phyloP scores from a whole-genome alignment of 1,140 invertebrate genomes.

The Laupala kohalensis region DNA sequence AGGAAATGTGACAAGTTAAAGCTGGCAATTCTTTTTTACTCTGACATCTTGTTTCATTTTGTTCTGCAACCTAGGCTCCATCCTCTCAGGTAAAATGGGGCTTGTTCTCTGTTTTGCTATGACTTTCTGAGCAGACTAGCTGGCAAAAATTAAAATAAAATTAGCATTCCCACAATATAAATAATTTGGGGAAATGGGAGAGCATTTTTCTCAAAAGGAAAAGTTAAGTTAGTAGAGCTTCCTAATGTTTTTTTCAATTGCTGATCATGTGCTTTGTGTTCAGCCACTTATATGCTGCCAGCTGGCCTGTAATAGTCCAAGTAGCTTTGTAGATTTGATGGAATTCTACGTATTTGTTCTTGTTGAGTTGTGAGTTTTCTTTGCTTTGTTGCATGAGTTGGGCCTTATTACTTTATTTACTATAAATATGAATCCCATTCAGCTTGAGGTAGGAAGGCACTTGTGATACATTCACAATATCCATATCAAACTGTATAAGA shows the following conservation, averaged over 20 bases:
- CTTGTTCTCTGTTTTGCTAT: conserved; percentile 6
- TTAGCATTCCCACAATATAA: too few species aligned
- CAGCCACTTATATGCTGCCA: too few species aligned
- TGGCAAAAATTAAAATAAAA: too few species aligned
- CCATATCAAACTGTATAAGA: neutral
- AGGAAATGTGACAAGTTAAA: conserved; percentile 8
- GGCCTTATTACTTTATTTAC: neutral
- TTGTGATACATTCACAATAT: neutral
- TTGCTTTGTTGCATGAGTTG: neutral
- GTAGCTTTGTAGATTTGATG: neutral
- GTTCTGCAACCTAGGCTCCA: conserved; percentile 52
- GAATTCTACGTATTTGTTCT: neutral
- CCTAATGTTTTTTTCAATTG: too few species aligned
- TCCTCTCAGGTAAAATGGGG: conserved; percentile 51
- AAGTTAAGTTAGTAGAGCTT: too few species aligned
- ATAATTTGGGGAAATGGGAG: too few species aligned
- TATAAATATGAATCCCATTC: neutral
- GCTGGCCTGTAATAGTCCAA: neutral
- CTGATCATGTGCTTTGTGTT: too few species aligned
- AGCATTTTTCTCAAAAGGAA: too few species aligned
- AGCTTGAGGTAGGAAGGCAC: neutral
- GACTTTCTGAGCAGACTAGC: neutral
- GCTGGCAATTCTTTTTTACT: conserved; percentile 22
- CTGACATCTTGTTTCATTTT: conserved; percentile 22
- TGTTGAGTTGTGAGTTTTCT: neutral